Evolutionary conservation across 64 coral and sea anemone species (phyloP).

Genomic region (Actinia tenebrosa): DNA sequence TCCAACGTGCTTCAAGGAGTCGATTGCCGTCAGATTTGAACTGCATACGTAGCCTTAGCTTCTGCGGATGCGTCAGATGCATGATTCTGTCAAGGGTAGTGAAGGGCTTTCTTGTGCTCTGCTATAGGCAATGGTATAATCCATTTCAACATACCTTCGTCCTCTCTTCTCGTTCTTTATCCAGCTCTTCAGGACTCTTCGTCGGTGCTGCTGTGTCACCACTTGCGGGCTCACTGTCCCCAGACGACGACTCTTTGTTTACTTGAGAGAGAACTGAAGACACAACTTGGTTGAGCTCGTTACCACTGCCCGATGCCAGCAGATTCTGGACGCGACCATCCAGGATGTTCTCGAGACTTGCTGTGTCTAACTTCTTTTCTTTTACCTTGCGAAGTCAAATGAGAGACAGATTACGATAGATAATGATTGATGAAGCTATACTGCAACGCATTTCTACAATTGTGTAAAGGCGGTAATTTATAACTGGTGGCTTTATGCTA

Average conservation of each 20-base stretch:
- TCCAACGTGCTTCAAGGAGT: no score
- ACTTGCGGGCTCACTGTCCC: neutral
- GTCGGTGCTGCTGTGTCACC: neutral
- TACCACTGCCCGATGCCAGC: neutral
- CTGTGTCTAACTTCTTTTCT: neutral
- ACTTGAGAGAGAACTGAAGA: neutral
- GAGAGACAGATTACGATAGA: no score
- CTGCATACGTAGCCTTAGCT: no score
- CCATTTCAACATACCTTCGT: neutral
- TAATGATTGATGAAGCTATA: no score
- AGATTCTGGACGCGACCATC: neutral
- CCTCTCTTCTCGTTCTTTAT: neutral
- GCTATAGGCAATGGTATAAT: neutral
- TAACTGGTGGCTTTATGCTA: no score
- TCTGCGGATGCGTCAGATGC: no score
- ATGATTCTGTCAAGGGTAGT: no score
- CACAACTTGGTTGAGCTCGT: neutral
- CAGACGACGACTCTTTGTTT: neutral
- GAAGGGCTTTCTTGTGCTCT: no score
- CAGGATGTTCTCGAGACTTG: neutral
- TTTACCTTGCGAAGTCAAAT: neutral
- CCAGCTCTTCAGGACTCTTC: neutral
- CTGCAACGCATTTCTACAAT: no score
- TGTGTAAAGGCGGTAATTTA: no score
- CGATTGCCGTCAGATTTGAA: no score